These are phyloP conservation scores for Cremastinae sp. DNA, from an alignment of 2,888 invertebrate species.

Conservation along the genomic window DNA sequence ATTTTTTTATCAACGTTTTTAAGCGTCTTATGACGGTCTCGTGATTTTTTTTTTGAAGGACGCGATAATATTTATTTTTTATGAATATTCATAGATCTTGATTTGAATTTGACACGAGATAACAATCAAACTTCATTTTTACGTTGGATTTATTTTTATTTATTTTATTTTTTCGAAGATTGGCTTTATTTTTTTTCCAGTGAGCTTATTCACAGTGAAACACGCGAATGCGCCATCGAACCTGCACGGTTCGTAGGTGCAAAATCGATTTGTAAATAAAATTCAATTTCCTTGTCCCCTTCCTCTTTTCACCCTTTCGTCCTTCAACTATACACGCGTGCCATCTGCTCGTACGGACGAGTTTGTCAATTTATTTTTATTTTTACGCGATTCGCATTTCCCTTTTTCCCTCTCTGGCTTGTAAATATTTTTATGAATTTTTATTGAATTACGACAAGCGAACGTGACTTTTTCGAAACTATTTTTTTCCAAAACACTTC, in stretches of 20 bases:
- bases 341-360: slow-evolving; percentile 16
- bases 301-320: not conserved
- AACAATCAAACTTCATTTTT: no score
- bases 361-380: slow-evolving; percentile 24
- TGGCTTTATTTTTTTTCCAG: no score
- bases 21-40: no score
- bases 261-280: slow-evolving; percentile 54
- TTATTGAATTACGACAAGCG: slow-evolving; percentile 44
- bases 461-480: not conserved
- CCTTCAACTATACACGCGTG: slow-evolving; percentile 2
- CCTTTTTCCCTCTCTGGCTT: not conserved
- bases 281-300: slow-evolving; percentile 46
- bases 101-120: no score
- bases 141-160: no score
- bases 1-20: no score
- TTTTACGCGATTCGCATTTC: not conserved
- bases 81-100: no score
- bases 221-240: not conserved
- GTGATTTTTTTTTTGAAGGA: no score
- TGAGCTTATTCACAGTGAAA: no score
- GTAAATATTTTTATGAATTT: slow-evolving; percentile 52
- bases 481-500: slow-evolving; percentile 15
- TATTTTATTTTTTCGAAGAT: no score
- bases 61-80: no score
- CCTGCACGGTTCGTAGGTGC: not conserved